Conservation (phyloP, 2,888 invertebrate species). For the Plebejus anna region DNA sequence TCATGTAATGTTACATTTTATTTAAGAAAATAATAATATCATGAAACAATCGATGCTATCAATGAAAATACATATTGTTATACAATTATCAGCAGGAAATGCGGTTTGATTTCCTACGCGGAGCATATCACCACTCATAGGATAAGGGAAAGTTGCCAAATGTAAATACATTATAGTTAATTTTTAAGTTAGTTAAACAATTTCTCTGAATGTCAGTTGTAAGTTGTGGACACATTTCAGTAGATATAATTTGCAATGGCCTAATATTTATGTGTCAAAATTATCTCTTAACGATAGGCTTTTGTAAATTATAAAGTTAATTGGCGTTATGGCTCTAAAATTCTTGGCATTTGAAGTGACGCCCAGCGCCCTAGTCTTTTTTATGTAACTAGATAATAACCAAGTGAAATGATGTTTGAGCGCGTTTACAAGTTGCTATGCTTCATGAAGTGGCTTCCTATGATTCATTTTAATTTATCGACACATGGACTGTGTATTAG, state of each 20-base stretch:
- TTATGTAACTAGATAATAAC: background rate
- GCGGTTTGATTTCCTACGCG: slow-evolving; percentile 60
- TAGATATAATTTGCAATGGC: slow-evolving; percentile 40
- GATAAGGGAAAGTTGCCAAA: slow-evolving; percentile 73
- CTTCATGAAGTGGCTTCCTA: background rate
- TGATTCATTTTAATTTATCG: background rate
- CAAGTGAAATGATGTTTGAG: too few relatives aligned
- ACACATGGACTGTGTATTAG: background rate
- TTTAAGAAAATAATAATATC: slow-evolving; percentile 35
- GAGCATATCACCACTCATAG: slow-evolving; percentile 73
- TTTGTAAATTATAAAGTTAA: background rate
- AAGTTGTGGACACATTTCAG: slow-evolving; percentile 56
- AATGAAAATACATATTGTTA: slow-evolving; percentile 62
- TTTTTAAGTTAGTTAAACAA: slow-evolving; percentile 44
- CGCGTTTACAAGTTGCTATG: background rate
- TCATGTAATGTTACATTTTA: slow-evolving; percentile 30
- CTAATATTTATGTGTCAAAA: slow-evolving; percentile 42
- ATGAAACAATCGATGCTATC: slow-evolving; percentile 46
- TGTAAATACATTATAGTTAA: slow-evolving; percentile 57
- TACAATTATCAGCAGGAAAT: slow-evolving; percentile 63
- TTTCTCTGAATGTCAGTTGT: slow-evolving; percentile 56
- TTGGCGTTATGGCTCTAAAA: slow-evolving; percentile 7
- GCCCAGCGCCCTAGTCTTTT: background rate
- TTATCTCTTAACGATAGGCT: background rate
- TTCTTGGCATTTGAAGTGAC: background rate